Percentiles rank a stretch among this genome's conserved stretches.
phyloP scores from a whole-genome alignment of 2,797 vertebrate species.

The Buceros bicornis region DNA sequence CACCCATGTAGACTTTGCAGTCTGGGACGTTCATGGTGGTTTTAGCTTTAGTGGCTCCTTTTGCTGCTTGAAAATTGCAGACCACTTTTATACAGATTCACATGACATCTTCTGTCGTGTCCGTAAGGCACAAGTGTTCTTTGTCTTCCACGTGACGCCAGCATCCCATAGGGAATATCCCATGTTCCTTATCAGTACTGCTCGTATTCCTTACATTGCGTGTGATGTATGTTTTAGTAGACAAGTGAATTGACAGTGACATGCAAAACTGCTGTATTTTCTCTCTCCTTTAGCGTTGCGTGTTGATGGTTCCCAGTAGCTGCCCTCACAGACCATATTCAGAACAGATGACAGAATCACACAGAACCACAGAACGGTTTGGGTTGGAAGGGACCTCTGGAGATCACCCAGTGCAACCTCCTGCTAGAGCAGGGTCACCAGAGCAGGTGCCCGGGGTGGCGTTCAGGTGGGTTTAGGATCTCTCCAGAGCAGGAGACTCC shows the following conservation, averaged over 20 bases:
- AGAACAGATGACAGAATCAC: not conserved
- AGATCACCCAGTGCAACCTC: no score
- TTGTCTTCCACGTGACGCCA: not conserved
- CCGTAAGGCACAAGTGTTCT: not conserved
- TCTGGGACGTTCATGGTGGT: not conserved
- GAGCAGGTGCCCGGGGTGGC: no score
- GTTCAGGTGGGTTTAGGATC: no score
- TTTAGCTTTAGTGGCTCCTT: not conserved
- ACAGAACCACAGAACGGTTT: no score
- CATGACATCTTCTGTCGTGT: accelerated
- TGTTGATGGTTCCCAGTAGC: not conserved
- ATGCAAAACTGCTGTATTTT: not conserved
- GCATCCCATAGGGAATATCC: not conserved
- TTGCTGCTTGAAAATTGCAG: not conserved
- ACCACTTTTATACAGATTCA: not conserved
- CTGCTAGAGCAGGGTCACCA: no score
- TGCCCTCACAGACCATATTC: not conserved
- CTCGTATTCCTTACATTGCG: not conserved
- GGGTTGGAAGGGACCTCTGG: no score
- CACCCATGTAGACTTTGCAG: not conserved
- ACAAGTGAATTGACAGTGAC: not conserved
- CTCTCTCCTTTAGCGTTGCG: not conserved
- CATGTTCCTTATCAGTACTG: not conserved
- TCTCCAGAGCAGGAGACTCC: no score
- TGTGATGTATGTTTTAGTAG: not conserved